Base-by-base conservation (phyloP, 2,797 vertebrate genomes). In the Microcaecilia unicolor region DNA sequence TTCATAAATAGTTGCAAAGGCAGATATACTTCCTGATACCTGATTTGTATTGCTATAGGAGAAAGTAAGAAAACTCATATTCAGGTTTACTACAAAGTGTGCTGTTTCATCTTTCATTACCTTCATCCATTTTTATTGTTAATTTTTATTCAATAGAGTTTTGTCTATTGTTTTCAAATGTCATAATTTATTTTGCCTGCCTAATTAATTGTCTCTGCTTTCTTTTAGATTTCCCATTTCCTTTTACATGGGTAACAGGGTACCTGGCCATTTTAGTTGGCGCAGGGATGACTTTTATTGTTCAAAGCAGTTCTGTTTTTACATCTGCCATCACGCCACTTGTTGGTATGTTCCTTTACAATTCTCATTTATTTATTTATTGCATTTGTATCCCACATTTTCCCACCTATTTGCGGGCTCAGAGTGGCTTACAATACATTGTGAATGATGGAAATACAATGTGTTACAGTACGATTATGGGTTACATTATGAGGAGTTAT, bases 251-350 rank as follows among this genome's bases (percentile, higher is more conserved):
- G 93, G 44, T 97, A 4, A 91, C 92, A 0, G 96, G 96, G 11
- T 99, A 98, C 64, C 61, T 99, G 22, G 94, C 96, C 9, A 94
- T 98, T 31, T 1, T 93, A 0, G 90, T 94, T 9, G 96, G 96
- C 25, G 94, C 96, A 0, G 92, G 90, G 15, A 94, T 98, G 93
- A 98, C 96, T 29, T 98, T 99, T 4, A 77, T 97, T 1, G 92
- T 99, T 4, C 96, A 98, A 70, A 99, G 96, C 55, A 99, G 96
- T 64, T 99, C 96, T 0, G 91, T 98, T 43, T 99, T 99, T 77
- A 98, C 96, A 2, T 99, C 95, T 0, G 91, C 95, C 20, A 86
- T 99, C 40, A 99, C 95, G 3, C 96, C 95, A 1, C 88, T 99
- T 13, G 91, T 98, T 4, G 94, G 96, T 98, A 59, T 85, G 92